Conservation (phyloP, 2,888 invertebrate genomes). For the Philhelius pedissequus region DNA sequence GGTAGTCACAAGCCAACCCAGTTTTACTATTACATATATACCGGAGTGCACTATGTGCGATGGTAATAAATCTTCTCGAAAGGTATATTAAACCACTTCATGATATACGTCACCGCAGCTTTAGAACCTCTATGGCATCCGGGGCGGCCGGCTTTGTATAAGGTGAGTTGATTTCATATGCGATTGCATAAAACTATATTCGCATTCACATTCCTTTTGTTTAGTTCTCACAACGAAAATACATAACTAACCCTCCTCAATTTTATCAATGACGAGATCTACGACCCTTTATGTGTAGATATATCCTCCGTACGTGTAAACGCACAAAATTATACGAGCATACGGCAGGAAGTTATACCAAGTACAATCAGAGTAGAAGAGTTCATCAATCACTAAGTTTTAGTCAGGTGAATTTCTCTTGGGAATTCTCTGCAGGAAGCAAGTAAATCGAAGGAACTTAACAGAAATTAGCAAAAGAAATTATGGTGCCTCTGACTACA, state of each 20-base stretch:
- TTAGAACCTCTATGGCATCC: slow-evolving; percentile 5
- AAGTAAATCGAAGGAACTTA: slow-evolving; percentile 31
- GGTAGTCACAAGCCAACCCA: slow-evolving; percentile 48
- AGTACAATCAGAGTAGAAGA: slow-evolving; percentile 9
- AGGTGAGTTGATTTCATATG: background rate
- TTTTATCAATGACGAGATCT: slow-evolving; percentile 57
- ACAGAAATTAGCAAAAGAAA: slow-evolving; percentile 26
- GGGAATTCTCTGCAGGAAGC: background rate
- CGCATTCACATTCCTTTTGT: slow-evolving; percentile 11
- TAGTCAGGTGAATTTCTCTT: slow-evolving; percentile 32
- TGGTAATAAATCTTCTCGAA: slow-evolving; percentile 58
- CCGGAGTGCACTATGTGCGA: background rate
- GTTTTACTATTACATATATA: background rate
- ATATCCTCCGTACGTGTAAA: slow-evolving; percentile 41
- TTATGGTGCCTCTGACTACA: background rate
- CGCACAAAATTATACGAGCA: slow-evolving; percentile 53
- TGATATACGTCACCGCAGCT: slow-evolving; percentile 59
- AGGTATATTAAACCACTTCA: slow-evolving; percentile 66
- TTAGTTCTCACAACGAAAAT: background rate
- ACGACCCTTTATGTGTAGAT: slow-evolving; percentile 33
- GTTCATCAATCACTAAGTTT: slow-evolving; percentile 63
- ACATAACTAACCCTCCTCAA: background rate
- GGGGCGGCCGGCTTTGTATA: too few relatives aligned
- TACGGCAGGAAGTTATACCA: slow-evolving; percentile 57
- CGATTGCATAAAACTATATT: slow-evolving; percentile 10